Conservation (phyloP, 2,797 vertebrate genomes). For the Smutsia gigantea region DNA sequence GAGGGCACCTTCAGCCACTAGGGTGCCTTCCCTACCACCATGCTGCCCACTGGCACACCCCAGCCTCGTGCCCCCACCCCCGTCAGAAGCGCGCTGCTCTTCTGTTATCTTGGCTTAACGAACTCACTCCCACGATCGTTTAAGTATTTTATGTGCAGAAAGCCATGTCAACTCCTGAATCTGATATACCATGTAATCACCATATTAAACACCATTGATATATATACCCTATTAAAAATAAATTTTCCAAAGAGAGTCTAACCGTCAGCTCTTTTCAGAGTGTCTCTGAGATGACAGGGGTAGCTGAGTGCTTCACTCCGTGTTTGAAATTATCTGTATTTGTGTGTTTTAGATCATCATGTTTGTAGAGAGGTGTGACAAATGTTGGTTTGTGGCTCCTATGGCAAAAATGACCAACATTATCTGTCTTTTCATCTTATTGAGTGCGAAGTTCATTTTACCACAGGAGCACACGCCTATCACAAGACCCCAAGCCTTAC, state of each 20-base stretch:
- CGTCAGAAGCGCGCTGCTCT: not conserved
- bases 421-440: not conserved
- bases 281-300: not conserved
- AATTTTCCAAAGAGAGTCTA: conserved; percentile 43
- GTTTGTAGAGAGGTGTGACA: not conserved
- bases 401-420: not conserved
- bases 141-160: conserved; percentile 56
- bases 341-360: not conserved
- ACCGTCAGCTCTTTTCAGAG: conserved; percentile 35
- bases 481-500: not conserved
- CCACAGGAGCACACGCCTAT: not conserved
- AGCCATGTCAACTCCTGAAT: conserved; percentile 13
- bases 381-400: not conserved
- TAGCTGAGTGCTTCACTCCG: not conserved
- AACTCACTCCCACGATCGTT: not conserved
- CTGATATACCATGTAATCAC: conserved; percentile 2
- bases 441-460: not conserved
- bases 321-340: not conserved
- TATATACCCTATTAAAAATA: conserved; percentile 58
- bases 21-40: fast-evolving
- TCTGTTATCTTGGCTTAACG: conserved; percentile 30
- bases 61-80: not conserved
- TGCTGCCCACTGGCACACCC: fast-evolving
- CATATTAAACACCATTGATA: not conserved
- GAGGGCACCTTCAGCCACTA: fast-evolving